Base-by-base conservation (phyloP, 1,140 invertebrate species). In the Lineus longissimus region DNA sequence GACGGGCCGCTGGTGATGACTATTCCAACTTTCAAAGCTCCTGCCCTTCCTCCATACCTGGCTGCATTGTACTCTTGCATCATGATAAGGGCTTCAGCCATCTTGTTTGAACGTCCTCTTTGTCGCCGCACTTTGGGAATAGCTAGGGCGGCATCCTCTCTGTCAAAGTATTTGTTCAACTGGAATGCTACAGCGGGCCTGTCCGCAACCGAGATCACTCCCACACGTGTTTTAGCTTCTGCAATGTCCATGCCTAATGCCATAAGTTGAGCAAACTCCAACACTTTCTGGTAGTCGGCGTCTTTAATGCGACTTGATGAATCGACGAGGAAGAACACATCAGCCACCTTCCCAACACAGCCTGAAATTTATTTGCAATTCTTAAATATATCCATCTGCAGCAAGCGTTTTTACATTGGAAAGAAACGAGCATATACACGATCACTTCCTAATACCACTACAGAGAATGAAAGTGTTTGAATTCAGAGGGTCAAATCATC, bases 161-260 rank as follows among this genome's bases (percentile, higher is more conserved):
- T 73, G 2, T 61, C 67, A 11, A 47, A 57, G 65, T 70, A 75
- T 36, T 65, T 60, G 33, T 74, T 69, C 36, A 78, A 67, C 45
- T 75, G 62, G 67, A 76, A 76, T 31, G 72, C 13, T 0, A 66
- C 25, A 29, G 63, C 60, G 13, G 76, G 68, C 0, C 62, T 59
- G 55, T 76, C 73, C 65, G 74, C 77, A 67, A 77, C 78, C 7
- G 70, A 73, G n/a, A 76, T 70, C 0, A 77, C 59, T 7, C 72
- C 73, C 17, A 79, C 64, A 47, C 74, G 62, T 64, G 68, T 74
- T 22, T 68, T 65, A 13, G 74, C 76, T 29, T 61, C 67, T 22
- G 75, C 72, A 51, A 79, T 70, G 22, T 73, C 71, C 1, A 78
- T 63, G 9, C 70, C 67, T 0, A 61, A 55, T 2, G 76, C 58